A percentile compares a stretch with the other conserved stretches of the same genome.
These are phyloP conservation scores for Bombus pyrosoma DNA, from an alignment of 1,140 invertebrate genomes.

Conservation along the genomic window DNA sequence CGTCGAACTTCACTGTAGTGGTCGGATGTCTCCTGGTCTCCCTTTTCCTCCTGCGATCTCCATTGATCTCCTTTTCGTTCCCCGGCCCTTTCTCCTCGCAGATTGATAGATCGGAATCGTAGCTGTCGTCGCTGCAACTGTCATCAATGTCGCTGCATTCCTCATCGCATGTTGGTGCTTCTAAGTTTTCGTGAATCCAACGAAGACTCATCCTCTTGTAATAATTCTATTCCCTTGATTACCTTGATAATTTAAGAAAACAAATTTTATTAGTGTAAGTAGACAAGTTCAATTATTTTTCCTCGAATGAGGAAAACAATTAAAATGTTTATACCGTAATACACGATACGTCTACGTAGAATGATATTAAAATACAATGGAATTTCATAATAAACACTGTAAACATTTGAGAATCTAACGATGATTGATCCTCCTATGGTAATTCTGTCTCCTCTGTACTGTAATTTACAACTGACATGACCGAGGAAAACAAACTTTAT, in stretches of 20 bases:
- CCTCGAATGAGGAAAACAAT: background rate
- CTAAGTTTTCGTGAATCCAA: conserved; percentile 78
- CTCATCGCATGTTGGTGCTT: conserved; percentile 77
- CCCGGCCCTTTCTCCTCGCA: conserved; percentile 51
- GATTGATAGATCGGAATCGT: conserved; percentile 73
- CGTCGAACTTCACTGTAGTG: conserved; percentile 66
- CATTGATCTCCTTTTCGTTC: conserved; percentile 48
- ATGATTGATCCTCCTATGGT: background rate
- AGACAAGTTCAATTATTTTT: background rate
- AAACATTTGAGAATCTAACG: background rate
- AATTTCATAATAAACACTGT: background rate
- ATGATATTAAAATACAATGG: background rate
- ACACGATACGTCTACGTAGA: background rate
- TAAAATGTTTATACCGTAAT: background rate
- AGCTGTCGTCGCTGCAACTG: conserved; percentile 78
- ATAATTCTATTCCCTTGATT: background rate
- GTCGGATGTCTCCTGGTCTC: conserved; percentile 61
- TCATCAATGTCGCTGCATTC: conserved; percentile 79
- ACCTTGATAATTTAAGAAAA: background rate
- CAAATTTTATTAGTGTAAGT: background rate
- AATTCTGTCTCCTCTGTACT: background rate
- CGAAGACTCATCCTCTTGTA: conserved; percentile 75
- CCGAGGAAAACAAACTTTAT: no score
- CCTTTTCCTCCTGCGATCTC: conserved; percentile 53
- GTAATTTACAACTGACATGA: background rate